Conservation (phyloP, 1,140 invertebrate species). For the Drosophila nannoptera region DNA sequence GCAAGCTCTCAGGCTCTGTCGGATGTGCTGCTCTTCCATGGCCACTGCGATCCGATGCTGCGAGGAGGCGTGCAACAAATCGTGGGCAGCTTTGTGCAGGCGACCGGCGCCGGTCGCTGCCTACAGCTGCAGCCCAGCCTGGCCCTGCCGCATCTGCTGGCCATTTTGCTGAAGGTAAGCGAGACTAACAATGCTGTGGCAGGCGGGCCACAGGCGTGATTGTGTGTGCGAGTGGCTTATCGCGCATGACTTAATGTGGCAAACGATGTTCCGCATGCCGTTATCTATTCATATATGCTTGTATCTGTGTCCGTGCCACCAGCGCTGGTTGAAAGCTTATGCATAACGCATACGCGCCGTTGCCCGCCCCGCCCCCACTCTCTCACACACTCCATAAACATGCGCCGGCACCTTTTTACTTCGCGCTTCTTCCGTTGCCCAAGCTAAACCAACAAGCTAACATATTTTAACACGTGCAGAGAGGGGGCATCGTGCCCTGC, state of each 20-base stretch:
- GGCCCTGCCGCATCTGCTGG: constrained; percentile 80
- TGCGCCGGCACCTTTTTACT: constrained; percentile 69
- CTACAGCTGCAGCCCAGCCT: constrained; percentile 75
- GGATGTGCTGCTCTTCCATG: constrained; percentile 85
- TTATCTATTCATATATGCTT: constrained; percentile 37
- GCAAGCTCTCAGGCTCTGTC: constrained; percentile 80
- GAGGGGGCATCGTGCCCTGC: constrained; percentile 72
- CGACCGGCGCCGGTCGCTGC: constrained; percentile 52
- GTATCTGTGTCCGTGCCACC: constrained; percentile 34
- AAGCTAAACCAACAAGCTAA: constrained; percentile 76
- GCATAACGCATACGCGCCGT: constrained; percentile 62
- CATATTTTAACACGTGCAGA: constrained; percentile 75
- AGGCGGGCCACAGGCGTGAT: constrained; percentile 36
- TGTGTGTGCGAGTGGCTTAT: constrained; percentile 20
- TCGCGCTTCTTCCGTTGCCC: constrained; percentile 45
- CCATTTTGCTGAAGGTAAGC: constrained; percentile 72
- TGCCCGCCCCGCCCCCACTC: constrained; percentile 14
- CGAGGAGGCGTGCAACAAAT: constrained; percentile 85
- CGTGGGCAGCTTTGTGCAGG: constrained; percentile 82
- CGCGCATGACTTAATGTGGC: constrained; percentile 39
- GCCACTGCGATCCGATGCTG: constrained; percentile 89
- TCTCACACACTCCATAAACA: constrained; percentile 64
- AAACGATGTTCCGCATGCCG: constrained; percentile 39
- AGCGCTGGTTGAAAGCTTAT: constrained; percentile 12
- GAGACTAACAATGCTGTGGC: constrained; percentile 31